Evolutionary conservation across 2,113 vertebrate genomes (phyloP), one percentile per base, ranked within the genome.

Genomic region (Boulengeromyrus knoepffleri): DNA sequence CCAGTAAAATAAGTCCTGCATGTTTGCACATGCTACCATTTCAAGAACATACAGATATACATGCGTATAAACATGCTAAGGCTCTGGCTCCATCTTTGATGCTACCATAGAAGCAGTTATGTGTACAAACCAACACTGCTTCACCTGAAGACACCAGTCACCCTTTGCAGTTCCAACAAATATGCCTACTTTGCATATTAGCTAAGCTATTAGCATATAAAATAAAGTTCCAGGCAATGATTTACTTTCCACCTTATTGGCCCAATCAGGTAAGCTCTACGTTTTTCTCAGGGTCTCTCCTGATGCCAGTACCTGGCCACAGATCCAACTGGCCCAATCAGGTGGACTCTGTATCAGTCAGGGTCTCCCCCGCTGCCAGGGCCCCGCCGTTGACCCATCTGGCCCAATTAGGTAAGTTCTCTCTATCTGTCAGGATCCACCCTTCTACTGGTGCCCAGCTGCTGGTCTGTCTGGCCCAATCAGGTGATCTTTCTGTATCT

Each of bases 281-380:
- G 58, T 66, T 10, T 62, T 24, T 66, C 24, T 27, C n/a, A 66
- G 58, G 8, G n/a, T 27, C 58, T 66, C 58, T 27, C 24, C 58
- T 66, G 58, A n/a, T 66, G 58, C 24, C n/a, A 66, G 58, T 62
- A 62, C 7, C 58, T 62, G 58, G 58, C 24, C 58, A 45, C 74
- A 86, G 83, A 36, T 87, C 56, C 58, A 70, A 89, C 70, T 88
- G 52, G 49, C 88, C 49, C 85, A 89, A 91, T 91, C 89, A 91
- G 87, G 53, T 87, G 56, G 90, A 19, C 47, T 80, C 70, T 88
- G 84, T 83, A 87, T 58, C 45, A 80, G 45, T 85, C 83, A 70
- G 52, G 24, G 31, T 52, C 58, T 10, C 7, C 49, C 88, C 21
- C 2, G 5, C 56, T 58, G 56, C 21, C 56, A n/a, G 56, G 0